These are phyloP conservation scores for Podarcis cretensis DNA, from an alignment of 2,113 vertebrate genomes.

Conservation along the genomic window DNA sequence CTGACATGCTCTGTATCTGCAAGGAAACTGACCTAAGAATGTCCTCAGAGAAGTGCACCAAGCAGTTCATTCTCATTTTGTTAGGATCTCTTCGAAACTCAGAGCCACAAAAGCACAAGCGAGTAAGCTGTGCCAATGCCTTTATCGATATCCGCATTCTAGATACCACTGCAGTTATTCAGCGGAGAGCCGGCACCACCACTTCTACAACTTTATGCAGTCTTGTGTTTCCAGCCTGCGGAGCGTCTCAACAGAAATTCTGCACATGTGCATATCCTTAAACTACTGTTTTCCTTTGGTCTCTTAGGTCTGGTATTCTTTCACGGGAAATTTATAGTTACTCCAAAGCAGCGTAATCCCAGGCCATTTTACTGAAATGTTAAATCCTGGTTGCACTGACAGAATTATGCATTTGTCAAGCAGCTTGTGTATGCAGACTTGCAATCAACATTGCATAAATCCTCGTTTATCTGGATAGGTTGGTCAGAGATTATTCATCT, in stretches of 20 bases:
- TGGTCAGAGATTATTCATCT: slow-evolving; percentile 9
- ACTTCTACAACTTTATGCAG: not conserved
- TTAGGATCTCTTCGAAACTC: not conserved
- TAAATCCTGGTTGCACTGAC: not conserved
- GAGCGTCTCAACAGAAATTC: not conserved
- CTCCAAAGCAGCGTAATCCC: not conserved
- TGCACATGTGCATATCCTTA: not conserved
- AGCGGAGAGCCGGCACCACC: not conserved
- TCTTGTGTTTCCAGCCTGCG: no score
- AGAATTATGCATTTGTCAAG: slow-evolving; percentile 18
- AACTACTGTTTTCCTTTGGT: not conserved
- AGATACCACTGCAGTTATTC: not conserved
- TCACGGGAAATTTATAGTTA: not conserved
- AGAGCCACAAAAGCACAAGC: not conserved
- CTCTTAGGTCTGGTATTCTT: not conserved
- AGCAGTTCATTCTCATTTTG: not conserved
- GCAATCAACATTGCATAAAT: slow-evolving; percentile 15
- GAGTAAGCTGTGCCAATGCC: not conserved
- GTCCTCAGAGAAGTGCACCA: not conserved
- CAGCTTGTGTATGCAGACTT: not conserved
- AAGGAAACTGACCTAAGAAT: not conserved
- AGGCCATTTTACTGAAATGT: not conserved
- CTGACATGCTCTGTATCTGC: no score
- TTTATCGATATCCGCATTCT: not conserved
- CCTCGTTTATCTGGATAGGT: not conserved